Conservation (phyloP, 2,888 invertebrate species). For the Drosophila meridiana region DNA sequence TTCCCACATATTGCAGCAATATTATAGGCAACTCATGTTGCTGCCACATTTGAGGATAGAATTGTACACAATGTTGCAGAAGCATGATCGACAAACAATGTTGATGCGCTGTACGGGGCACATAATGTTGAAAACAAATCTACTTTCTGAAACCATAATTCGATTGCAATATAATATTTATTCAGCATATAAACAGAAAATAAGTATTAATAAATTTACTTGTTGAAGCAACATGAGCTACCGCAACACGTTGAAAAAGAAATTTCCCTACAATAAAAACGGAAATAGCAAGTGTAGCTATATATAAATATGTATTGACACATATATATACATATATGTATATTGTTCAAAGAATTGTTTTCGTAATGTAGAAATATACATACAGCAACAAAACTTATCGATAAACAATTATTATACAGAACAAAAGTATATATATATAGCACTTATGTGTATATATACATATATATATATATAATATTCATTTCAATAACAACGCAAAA, state of each 20-base stretch:
- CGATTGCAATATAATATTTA: too few relatives aligned
- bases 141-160: too few relatives aligned
- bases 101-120: too few relatives aligned
- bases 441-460: neutral
- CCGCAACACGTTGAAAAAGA: neutral
- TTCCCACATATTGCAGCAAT: neutral
- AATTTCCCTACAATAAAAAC: neutral
- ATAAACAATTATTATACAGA: slow-evolving; percentile 19
- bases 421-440: neutral
- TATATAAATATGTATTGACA: neutral
- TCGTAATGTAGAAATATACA: slow-evolving; percentile 27
- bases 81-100: neutral
- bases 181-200: too few relatives aligned
- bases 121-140: too few relatives aligned
- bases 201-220: neutral
- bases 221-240: neutral
- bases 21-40: neutral
- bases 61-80: neutral
- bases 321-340: slow-evolving; percentile 12
- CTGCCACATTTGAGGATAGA: neutral
- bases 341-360: neutral
- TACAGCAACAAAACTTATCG: neutral
- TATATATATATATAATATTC: slow-evolving; percentile 11
- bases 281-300: too few relatives aligned
- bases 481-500: slow-evolving; percentile 16